phyloP scores from a whole-genome alignment of 2,797 vertebrate genomes.

The Spinus olivaceus region DNA sequence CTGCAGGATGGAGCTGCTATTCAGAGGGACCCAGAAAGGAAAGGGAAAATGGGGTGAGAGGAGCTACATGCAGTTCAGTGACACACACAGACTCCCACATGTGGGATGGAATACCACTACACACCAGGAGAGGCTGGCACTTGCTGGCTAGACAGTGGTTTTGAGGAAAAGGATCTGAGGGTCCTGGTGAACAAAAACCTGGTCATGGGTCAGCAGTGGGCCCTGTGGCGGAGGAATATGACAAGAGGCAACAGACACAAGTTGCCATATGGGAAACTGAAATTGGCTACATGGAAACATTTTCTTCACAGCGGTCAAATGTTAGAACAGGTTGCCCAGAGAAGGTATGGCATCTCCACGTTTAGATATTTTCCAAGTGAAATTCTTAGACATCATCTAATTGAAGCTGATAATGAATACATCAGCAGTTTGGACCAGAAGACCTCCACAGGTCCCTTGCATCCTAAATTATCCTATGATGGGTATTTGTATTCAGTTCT shows the following conservation, averaged over 20 bases:
- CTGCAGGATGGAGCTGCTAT: neutral
- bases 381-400: neutral
- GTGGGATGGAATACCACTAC: neutral
- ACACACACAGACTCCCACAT: accelerated
- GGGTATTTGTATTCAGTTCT: neutral
- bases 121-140: neutral
- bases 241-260: neutral
- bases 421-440: neutral
- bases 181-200: neutral
- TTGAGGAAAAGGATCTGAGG: neutral
- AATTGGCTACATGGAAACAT: neutral
- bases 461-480: neutral
- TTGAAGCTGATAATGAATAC: neutral
- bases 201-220: too few species aligned
- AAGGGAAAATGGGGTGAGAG: neutral
- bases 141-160: neutral
- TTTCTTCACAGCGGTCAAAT: neutral
- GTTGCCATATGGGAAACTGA: neutral
- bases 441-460: neutral
- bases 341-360: neutral
- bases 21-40: neutral
- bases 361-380: neutral
- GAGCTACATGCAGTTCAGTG: neutral
- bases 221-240: neutral
- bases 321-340: neutral